Evolutionary conservation across 1,140 invertebrate species (phyloP), one percentile per base, ranked within the genome.

Genomic region (Drosophila chauvacae): DNA sequence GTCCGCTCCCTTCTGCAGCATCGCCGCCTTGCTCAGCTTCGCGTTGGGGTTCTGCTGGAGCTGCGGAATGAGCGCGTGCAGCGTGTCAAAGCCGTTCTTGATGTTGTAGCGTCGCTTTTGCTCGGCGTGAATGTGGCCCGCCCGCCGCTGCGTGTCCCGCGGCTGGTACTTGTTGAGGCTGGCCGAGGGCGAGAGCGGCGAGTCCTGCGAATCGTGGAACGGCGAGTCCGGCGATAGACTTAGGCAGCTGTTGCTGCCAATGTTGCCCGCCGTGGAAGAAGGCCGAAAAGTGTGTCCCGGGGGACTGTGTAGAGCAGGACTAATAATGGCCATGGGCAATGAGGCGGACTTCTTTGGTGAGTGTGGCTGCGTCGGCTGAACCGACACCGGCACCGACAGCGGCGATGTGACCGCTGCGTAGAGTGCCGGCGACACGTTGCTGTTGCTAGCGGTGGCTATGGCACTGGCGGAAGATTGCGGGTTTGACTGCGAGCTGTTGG

Each of bases 71-170:
- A 99, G 94, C 65, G 96, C 96, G 92, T 98, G 97, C 60, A 99
- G 94, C 91, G 96, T 96, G 93, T 99, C 98, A 93, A 99, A 99
- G 28, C 98, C 98, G 93, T 97, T 98, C 94, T 99, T 99, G 77
- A 99, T 99, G 91, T 99, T 99, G 91, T 97, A 98, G 42, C 98
- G 95, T 37, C 99, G 95, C 93, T 99, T 99, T 93, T 99, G 98
- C 92, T 99, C 99, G 0, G 98, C 98, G 92, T 99, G 98, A 69
- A 99, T 97, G 93, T 99, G 98, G 33, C 97, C 96, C 47, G 95
- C 95, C 45, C 97, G 94, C 39, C 96, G 94, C 74, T 96, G 87
- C 0, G 81, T 92, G 13, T 92, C 91, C 7, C 90, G 45, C 20
- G 91, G 90, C 65, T 88, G 90, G 68, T 78, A 92, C 57, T 92